phyloP scores from a whole-genome alignment of 2,113 vertebrate species.

The Regulus satrapa region DNA sequence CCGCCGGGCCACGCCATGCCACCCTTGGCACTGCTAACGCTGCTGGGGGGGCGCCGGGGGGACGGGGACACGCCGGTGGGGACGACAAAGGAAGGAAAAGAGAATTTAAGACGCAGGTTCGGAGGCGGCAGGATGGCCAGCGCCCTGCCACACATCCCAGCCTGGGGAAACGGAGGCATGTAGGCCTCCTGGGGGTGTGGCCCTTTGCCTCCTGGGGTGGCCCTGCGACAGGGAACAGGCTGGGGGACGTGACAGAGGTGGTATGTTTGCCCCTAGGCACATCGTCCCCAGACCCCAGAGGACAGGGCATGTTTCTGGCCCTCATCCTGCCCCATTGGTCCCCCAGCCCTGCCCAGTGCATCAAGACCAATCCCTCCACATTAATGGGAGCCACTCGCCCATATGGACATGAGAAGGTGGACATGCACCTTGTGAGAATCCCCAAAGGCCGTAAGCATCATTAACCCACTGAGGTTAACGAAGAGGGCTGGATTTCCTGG shows the following conservation, averaged over 20 bases:
- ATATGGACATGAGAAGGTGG: neutral
- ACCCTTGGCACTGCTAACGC: conserved; percentile 88
- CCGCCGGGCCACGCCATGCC: conserved; percentile 83
- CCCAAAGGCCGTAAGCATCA: neutral
- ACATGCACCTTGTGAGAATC: neutral
- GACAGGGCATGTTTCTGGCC: neutral
- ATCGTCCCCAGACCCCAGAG: accelerated
- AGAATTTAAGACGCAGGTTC: conserved; percentile 47
- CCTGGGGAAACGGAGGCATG: neutral
- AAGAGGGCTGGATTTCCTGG: neutral
- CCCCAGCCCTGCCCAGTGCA: accelerated
- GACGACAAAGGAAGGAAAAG: conserved; percentile 67
- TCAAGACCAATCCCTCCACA: neutral
- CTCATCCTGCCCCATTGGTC: neutral
- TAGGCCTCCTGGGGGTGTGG: accelerated
- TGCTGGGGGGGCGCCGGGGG: conserved; percentile 72
- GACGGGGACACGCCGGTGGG: neutral
- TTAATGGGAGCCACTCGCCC: neutral
- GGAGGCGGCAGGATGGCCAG: neutral
- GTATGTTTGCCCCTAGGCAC: neutral
- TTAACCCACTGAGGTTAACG: neutral
- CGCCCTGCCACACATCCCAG: neutral
- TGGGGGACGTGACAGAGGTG: neutral
- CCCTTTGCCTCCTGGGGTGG: neutral
- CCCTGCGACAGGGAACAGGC: neutral